phyloP scores from a whole-genome alignment of 2,888 invertebrate species.

The Agrochola lota region DNA sequence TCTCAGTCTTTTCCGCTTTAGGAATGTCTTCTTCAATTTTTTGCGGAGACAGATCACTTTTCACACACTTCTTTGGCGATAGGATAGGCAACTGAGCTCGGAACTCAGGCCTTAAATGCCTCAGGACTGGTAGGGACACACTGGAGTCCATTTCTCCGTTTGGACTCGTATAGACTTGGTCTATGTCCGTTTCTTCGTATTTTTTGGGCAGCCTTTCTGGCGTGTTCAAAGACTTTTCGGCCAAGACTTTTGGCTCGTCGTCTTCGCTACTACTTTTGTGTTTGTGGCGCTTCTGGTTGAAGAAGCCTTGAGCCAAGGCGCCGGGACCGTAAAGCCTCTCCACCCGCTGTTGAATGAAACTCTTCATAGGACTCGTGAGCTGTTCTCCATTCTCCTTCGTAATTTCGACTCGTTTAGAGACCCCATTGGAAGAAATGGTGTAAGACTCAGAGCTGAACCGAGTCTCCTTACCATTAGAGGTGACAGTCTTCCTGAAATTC shows the following conservation, averaged over 20 bases:
- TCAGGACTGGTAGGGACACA: constrained; percentile 93
- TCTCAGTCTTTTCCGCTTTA: constrained; percentile 67
- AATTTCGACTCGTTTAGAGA: constrained; percentile 86
- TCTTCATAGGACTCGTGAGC: constrained; percentile 90
- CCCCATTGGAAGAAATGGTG: constrained; percentile 87
- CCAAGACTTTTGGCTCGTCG: constrained; percentile 82
- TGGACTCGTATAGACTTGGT: constrained; percentile 79
- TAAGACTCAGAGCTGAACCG: constrained; percentile 84
- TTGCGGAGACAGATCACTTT: constrained; percentile 80
- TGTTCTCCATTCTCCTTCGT: constrained; percentile 88
- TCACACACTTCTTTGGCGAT: constrained; percentile 90
- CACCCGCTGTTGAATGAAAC: constrained; percentile 97
- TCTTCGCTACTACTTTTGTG: constrained; percentile 84
- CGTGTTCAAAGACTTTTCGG: constrained; percentile 84
- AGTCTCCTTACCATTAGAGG: constrained; percentile 82
- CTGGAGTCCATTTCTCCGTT: constrained; percentile 78
- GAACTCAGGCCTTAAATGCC: constrained; percentile 96
- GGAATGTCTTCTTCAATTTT: constrained; percentile 82
- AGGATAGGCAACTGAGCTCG: constrained; percentile 94
- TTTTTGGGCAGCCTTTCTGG: constrained; percentile 81
- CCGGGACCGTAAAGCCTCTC: constrained; percentile 97
- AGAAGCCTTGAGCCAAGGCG: constrained; percentile 96
- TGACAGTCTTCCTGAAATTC: constrained; percentile 85
- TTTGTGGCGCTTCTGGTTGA: constrained; percentile 92
- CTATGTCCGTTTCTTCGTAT: constrained; percentile 75